Base-by-base conservation (phyloP, 2,113 vertebrate genomes). In the Xiphias gladius region DNA sequence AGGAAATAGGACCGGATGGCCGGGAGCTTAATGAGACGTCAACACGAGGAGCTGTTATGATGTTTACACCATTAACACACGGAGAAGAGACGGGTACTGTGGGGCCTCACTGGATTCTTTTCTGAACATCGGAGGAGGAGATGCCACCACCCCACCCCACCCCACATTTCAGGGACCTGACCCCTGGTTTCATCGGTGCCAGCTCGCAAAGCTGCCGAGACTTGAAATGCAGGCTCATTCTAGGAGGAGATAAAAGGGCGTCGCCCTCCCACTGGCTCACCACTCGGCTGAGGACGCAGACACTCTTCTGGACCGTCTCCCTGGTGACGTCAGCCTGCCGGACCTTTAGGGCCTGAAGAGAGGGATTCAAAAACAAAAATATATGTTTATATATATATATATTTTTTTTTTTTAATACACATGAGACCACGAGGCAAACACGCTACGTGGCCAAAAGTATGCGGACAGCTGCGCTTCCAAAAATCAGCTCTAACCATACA, bases 271-370 rank as follows among this genome's bases (percentile, higher is more conserved):
- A 12, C 9, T 68, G 57, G 86, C 98, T 98, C 96, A 99, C 98
- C 98, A 98, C 95, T 92, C 97, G 96, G 86, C 98, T 97, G 86
- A 99, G 96, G 86, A 99, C 98, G 89, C 98, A 99, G 70, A 99
- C 98, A 67, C 98, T 99, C 94, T 99, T 99, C 96, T 99, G 98
- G 48, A 99, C 98, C 0, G 98, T 99, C 93, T 99, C 98, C 82
- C 98, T 94, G 89, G 98, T 99, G 91, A 99, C 86, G 76, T 99
- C 98, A 8, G 98, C 98, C 94, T 97, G 97, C 5, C 98, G 96
- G 72, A 99, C 98, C 95, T 99, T 99, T 61, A 99, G 92, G 20
- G 95, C 95, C 98, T 99, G 87, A n/a, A n/a, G 24, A 41, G 54
- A 4, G 3, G 28, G 26, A 72, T n/a, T 24, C 30, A 32, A 30